Conservation (phyloP, 2,797 vertebrate species). For the Microctenopoma lineatum region DNA sequence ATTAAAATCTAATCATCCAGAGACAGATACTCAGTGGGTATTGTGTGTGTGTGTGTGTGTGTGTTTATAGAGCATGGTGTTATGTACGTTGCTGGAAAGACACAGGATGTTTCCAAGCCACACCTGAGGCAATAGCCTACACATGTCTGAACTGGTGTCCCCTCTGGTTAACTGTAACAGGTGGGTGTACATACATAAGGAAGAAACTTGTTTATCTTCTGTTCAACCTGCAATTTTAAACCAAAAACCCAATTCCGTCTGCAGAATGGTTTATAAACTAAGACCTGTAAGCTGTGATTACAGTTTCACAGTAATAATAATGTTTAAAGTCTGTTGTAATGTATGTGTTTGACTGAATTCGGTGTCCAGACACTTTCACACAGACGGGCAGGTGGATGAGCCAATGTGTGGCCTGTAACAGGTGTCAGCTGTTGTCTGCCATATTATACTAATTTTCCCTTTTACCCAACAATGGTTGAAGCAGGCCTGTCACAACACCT, state of each 20-base stretch:
- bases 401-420: conserved; percentile 47
- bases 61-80: conserved; percentile 44
- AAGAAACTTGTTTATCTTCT: background rate
- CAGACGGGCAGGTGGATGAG: conserved; percentile 45
- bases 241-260: background rate
- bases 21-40: conserved; percentile 48
- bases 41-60: conserved; percentile 23
- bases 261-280: background rate
- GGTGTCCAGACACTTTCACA: conserved; percentile 4
- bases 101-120: conserved; percentile 50
- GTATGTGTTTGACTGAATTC: background rate
- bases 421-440: conserved; percentile 62
- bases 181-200: conserved; percentile 17
- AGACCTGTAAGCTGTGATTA: background rate
- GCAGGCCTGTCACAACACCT: background rate
- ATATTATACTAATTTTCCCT: conserved; percentile 27
- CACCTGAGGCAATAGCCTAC: conserved; percentile 19
- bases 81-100: conserved; percentile 67
- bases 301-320: background rate
- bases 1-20: conserved; percentile 70
- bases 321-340: background rate
- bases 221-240: conserved; percentile 9
- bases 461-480: background rate
- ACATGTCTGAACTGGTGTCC: conserved; percentile 62
- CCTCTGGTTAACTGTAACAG: conserved; percentile 46